Base-by-base conservation (phyloP, 2,797 vertebrate species). In the Phrynocephalus forsythii region DNA sequence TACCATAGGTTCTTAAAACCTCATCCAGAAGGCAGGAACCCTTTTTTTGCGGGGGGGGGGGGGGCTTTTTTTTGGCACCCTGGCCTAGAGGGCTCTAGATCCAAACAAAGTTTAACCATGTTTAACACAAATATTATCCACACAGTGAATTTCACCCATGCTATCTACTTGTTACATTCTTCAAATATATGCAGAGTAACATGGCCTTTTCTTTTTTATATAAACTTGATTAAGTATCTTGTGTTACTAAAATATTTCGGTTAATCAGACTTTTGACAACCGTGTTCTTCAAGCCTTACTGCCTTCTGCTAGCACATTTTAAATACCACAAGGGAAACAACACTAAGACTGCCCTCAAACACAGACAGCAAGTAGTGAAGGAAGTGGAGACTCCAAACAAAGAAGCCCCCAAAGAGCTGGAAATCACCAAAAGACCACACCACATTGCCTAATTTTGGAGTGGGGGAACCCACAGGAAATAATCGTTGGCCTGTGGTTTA, bases 391-490 rank as follows among this genome's bases (percentile, higher is more conserved):
- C 24, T 38, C 11, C 48, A 11, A 63, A 48, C 68, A 63, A 79
- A 71, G 68, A 44, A 73, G 67, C 50, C 85, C 68, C 78, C 22
- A 26, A 24, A 52, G 69, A 86, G 30, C 20, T 60, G 68, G 52
- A 80, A 80, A 48, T 63, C 85, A 60, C 50, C 68, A 44, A 60
- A 20, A 63, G 68, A 63, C 52, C 26, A 28, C 72, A 66, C 7
- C 18, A 30, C n/a, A 67, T 9, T 22, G 8, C 18, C 8, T 60
- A 22, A 76, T 6, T 28, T n/a, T 44, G 15, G 24, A 16, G 33
- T 15, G 56, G 7, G 20, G 30, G 67, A 69, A 44, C 38, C 77
- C 78, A 86, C 85, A 80, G 50, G 52, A 66, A 86, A 86, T 33
- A 86, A 44, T n/a, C 26, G 63, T 13, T 20, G 63, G 28, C 10